Percentiles rank a stretch among this genome's conserved stretches.
Evolutionary conservation across 1,140 invertebrate species (phyloP).

Genomic region (Melanaphis sacchari): DNA sequence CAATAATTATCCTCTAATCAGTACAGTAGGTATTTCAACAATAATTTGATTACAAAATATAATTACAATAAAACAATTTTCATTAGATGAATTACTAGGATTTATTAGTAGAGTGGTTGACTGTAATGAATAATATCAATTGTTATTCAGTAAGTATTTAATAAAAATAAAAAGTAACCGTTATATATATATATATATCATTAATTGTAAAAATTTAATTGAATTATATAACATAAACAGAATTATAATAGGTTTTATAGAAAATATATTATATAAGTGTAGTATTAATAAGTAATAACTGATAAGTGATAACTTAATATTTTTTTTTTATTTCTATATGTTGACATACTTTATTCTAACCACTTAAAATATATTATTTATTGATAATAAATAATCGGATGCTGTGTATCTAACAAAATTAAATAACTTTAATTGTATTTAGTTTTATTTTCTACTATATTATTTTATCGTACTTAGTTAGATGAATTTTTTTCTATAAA

Average conservation of each 20-base stretch:
- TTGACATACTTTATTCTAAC: neutral
- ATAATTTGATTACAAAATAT: neutral
- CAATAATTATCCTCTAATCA: neutral
- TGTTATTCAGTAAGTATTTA: neutral
- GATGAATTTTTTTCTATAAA: neutral
- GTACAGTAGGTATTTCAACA: neutral
- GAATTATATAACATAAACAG: neutral
- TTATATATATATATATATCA: neutral
- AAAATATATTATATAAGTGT: no score
- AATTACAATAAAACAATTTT: neutral
- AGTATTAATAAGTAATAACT: neutral
- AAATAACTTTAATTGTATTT: neutral
- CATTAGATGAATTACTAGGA: neutral
- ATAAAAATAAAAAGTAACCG: neutral
- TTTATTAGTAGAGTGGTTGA: neutral
- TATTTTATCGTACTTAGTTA: neutral
- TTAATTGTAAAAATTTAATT: neutral
- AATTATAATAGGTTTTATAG: neutral
- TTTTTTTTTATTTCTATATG: neutral
- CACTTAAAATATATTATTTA: neutral
- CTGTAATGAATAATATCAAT: neutral
- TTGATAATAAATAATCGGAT: neutral
- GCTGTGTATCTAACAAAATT: neutral
- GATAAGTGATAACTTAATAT: neutral
- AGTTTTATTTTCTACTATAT: neutral